Percentiles rank a stretch among this genome's conserved stretches.
Evolutionary conservation across 2,113 vertebrate species (phyloP).

Genomic region (Gulo gulo): DNA sequence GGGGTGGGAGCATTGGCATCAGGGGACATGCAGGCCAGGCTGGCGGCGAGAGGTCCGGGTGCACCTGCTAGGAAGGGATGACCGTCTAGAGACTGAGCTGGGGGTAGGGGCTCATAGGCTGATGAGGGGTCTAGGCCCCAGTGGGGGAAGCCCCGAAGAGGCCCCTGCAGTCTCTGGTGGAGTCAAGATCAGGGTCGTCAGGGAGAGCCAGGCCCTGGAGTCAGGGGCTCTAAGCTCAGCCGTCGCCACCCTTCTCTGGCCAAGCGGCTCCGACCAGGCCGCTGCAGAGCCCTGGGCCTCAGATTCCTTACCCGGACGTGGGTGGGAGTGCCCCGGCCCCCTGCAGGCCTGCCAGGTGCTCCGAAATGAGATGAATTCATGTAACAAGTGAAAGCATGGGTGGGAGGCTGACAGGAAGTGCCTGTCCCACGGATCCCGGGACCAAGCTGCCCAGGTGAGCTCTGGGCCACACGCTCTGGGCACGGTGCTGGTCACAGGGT

Average conservation of each 20-base stretch:
- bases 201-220: neutral
- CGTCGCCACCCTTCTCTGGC: neutral
- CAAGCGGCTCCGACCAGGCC: too few relatives aligned
- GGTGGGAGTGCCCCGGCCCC: fast-evolving
- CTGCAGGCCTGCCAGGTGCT: too few relatives aligned
- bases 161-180: fast-evolving
- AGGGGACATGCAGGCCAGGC: neutral
- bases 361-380: neutral
- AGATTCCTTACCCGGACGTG: neutral
- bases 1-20: fast-evolving
- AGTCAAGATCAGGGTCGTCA: neutral
- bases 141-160: neutral
- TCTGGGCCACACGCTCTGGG: too few relatives aligned
- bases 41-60: neutral
- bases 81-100: fast-evolving
- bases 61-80: neutral
- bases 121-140: neutral
- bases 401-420: neutral
- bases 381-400: neutral
- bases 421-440: neutral
- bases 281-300: neutral
- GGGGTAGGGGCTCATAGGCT: neutral
- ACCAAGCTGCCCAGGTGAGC: neutral
- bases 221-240: neutral
- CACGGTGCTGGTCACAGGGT: neutral